Base-by-base conservation (phyloP, 1,140 invertebrate genomes). In the Lucilia sericata region DNA sequence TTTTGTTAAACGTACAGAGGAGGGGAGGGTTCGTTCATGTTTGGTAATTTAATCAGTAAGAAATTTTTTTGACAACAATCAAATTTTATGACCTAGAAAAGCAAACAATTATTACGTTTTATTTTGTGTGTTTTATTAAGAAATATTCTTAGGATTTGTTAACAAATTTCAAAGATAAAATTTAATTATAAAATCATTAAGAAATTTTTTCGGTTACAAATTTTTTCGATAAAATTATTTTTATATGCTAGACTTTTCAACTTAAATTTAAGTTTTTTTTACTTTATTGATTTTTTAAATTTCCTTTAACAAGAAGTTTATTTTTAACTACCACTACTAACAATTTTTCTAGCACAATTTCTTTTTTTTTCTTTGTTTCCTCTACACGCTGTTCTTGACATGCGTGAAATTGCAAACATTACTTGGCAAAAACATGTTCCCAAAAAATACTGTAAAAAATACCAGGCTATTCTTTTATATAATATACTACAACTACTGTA, bases 51-150 rank as follows among this genome's bases (percentile, higher is more conserved):
- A 55, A 55, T 55, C 7, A 55, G 12, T 12, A 13, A 55, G 12
- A 55, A 55, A 55, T 14, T 5, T 55, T 12, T 17, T 42, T n/a
- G 17, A 55, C 21, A 70, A 70, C 65, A 70, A 30, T 70, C 7
- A 70, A 70, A 25, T 70, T 70, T 70, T 70, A 70, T 70, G 65
- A 70, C 65, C 65, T 70, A 70, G 55, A 70, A 70, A 70, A 70
- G 10, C 9, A 70, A 21, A 21, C 65, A 2, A 25, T 12, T 21
- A 70, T 42, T 21, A 21, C 12, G 25, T 19, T 70, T 70, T 25
- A 21, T 10, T 70, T 21, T 70, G n/a, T 70, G 17, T 19, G n/a
- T 70, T 70, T 70, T 70, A 21, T 70, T 21, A 7, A 42, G 42
- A 8, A 8, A 42, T 10, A 70, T 70, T 21, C 21, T 70, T 70